Base-by-base conservation (phyloP, 2,888 invertebrate species). In the Folsomia manolachei region DNA sequence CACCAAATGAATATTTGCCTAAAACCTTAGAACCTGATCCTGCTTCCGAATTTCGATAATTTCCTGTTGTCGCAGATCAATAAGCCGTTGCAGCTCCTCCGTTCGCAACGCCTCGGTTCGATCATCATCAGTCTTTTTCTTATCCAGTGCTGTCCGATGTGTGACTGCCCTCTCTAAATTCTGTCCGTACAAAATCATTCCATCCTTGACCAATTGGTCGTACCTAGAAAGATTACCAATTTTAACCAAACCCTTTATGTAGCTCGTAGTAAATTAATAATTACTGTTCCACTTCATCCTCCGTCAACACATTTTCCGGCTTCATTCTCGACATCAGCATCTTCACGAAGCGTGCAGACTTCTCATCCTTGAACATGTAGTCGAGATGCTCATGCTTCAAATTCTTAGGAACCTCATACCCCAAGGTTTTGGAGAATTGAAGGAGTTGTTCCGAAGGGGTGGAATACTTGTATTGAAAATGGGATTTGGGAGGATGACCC, bases 301-400 rank as follows among this genome's bases (percentile, higher is more conserved):
- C 51, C 9, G 51, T 51, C 18, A 76, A 39, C n/a, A 72, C 68
- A 63, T 76, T 72, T 1, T 69, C 63, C 0, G 73, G 51, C 27
- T 76, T 76, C 21, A 74, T 24, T 1, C 64, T 73, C 24, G 24
- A 52, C 75, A 76, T 78, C 52, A 78, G 62, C 14, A 67, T 68
- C 18, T 68, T 71, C 1, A 67, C 63, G 26, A 76, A 26, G 1
- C n/a, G 61, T 1, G 70, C 62, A 11, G 69, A 71, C 25, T 78
- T 74, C 26, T 74, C 74, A 73, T 76, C 72, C 53, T 76, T 73
- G 27, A 78, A 78, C 0, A 76, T 66, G 27, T 76, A 76, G 14
- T 76, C 76, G 23, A 70, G 75, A 63, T 78, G 78, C 53, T 76
- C 74, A 1, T 27, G 27, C n/a, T 71, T 68, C 27, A 68, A 70